Percentiles rank a stretch among this genome's conserved stretches.
phyloP scores from a whole-genome alignment of 2,113 vertebrate species.

The Carassius auratus region DNA sequence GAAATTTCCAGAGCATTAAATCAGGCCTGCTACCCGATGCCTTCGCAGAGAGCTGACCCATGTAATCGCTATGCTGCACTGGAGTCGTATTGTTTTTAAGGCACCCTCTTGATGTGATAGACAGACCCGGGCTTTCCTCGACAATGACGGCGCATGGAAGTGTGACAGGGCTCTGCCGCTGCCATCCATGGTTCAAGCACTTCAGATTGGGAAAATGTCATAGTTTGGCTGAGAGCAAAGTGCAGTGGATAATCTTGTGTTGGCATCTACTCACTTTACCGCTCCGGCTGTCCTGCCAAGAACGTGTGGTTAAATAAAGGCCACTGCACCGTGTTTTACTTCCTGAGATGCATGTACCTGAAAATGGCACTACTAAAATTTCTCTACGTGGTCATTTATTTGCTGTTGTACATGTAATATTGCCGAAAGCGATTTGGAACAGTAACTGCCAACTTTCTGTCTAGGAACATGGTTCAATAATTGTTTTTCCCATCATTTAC shows the following conservation, averaged over 20 bases:
- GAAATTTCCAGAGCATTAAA: conserved; percentile 63
- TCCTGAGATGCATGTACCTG: conserved; percentile 40
- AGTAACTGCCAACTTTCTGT: neutral
- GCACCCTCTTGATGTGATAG: conserved; percentile 42
- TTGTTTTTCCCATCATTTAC: neutral
- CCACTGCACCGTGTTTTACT: conserved; percentile 43
- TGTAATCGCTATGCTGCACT: conserved; percentile 55
- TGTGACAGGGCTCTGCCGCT: conserved; percentile 45
- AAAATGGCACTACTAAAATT: conserved; percentile 26
- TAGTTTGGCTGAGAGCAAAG: conserved; percentile 40
- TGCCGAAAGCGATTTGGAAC: neutral
- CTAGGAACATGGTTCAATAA: neutral
- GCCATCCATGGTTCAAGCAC: conserved; percentile 56
- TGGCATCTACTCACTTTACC: conserved; percentile 42
- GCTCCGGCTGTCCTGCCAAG: conserved; percentile 46
- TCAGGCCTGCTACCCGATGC: conserved; percentile 59
- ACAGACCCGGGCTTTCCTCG: conserved; percentile 32
- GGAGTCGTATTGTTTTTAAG: conserved; percentile 54
- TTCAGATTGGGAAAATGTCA: conserved; percentile 61
- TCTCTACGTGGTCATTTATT: conserved; percentile 18
- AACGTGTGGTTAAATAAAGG: conserved; percentile 43
- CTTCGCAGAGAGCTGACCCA: conserved; percentile 62
- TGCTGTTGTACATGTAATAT: neutral
- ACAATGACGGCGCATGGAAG: conserved; percentile 36
- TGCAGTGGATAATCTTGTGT: conserved; percentile 72